Evolutionary conservation across 2,113 vertebrate genomes (phyloP).

Genomic region (Xyrauchen texanus): DNA sequence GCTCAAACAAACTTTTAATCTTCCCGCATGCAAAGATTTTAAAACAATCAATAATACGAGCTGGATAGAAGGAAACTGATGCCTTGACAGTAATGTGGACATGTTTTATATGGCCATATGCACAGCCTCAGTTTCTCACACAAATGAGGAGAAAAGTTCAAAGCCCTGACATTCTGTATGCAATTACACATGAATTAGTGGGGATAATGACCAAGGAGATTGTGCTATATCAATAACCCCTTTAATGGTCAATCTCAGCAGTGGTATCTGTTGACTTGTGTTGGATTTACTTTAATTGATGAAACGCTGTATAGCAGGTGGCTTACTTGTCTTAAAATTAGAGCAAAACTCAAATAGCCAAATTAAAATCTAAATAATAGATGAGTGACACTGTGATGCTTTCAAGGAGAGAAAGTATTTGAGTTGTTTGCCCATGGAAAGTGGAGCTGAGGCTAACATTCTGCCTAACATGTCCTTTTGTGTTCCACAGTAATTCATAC

Average conservation of each 20-base stretch:
- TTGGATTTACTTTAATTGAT: conserved; percentile 76
- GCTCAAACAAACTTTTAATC: conserved; percentile 44
- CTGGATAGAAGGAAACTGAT: conserved; percentile 1
- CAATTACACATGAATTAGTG: conserved; percentile 75
- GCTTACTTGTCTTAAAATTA: conserved; percentile 72
- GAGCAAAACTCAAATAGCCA: conserved; percentile 78
- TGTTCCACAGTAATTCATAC: no score
- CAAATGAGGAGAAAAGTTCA: conserved; percentile 69
- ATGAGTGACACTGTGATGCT: conserved; percentile 75
- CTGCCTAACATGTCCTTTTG: no score
- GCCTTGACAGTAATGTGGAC: conserved; percentile 17
- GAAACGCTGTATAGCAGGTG: conserved; percentile 73
- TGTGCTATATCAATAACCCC: conserved; percentile 74
- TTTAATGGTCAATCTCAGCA: conserved; percentile 76
- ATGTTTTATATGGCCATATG: conserved; percentile 18
- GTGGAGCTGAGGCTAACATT: not conserved
- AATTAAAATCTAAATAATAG: conserved; percentile 83
- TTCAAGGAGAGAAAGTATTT: conserved; percentile 70
- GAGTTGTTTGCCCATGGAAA: conserved; percentile 71
- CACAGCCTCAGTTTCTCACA: conserved; percentile 42
- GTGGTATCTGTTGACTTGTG: conserved; percentile 68
- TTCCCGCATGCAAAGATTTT: conserved; percentile 31
- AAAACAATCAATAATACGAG: conserved; percentile 30
- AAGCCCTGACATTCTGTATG: conserved; percentile 61
- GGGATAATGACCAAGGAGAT: conserved; percentile 70